Percentiles rank a stretch among this genome's conserved stretches.
These are phyloP conservation scores for Acleris holmiana DNA, from an alignment of 2,888 invertebrate species.

Conservation along the genomic window DNA sequence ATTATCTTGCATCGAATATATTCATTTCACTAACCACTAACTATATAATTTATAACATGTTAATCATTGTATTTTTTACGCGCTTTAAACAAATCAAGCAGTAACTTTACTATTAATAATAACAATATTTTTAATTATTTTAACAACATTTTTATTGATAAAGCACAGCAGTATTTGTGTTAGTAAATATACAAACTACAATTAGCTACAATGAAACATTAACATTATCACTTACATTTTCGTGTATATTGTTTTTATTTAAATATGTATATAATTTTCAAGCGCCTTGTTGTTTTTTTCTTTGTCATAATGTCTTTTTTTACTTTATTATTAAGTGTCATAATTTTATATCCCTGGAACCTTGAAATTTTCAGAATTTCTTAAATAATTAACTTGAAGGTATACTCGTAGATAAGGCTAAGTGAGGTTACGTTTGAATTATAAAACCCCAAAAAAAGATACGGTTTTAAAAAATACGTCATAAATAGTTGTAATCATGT, in stretches of 20 bases:
- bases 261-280: background rate
- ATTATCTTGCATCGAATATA: slow-evolving; percentile 28
- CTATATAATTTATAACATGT: slow-evolving; percentile 21
- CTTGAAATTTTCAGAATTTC: too few relatives aligned
- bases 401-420: too few relatives aligned
- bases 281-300: too few relatives aligned
- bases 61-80: slow-evolving; percentile 36
- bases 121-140: slow-evolving; percentile 15
- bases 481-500: too few relatives aligned
- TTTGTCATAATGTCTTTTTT: too few relatives aligned
- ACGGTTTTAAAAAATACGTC: too few relatives aligned
- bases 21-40: slow-evolving; percentile 36
- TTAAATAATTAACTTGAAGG: too few relatives aligned
- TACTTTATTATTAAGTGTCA: too few relatives aligned
- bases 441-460: too few relatives aligned
- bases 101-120: slow-evolving; percentile 36
- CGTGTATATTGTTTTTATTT: background rate
- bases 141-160: slow-evolving; percentile 62
- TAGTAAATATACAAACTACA: slow-evolving; percentile 13
- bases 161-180: slow-evolving; percentile 70
- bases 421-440: too few relatives aligned
- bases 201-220: slow-evolving; percentile 22
- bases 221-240: slow-evolving; percentile 5
- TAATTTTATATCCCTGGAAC: too few relatives aligned
- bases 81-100: slow-evolving; percentile 13